These are phyloP conservation scores for Rhizoglyphus robini DNA, from an alignment of 1,140 invertebrate species.

Conservation along the genomic window DNA sequence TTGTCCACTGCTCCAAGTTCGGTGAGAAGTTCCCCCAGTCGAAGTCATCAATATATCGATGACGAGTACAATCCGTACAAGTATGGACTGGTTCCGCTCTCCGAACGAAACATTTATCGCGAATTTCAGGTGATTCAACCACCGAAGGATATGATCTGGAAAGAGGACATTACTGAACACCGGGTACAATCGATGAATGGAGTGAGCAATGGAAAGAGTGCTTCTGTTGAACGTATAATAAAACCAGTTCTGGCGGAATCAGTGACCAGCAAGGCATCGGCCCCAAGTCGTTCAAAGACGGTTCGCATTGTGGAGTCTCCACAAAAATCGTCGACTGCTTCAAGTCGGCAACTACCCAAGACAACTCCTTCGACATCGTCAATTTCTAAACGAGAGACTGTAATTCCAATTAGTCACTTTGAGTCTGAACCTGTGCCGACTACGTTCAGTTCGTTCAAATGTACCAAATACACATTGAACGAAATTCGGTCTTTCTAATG, in stretches of 20 bases:
- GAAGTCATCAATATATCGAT: neutral
- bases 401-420: neutral
- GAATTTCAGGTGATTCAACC: neutral
- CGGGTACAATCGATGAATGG: neutral
- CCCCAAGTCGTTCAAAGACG: neutral
- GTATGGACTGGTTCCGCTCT: neutral
- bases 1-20: neutral
- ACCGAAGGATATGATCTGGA: neutral
- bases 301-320: neutral
- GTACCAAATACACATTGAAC: neutral
- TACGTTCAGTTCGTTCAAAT: neutral
- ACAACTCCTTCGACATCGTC: neutral
- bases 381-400: neutral
- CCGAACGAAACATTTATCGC: constrained; percentile 11
- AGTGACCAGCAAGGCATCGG: neutral
- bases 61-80: constrained; percentile 5
- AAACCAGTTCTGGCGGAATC: too few relatives aligned
- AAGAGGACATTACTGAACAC: neutral
- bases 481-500: neutral
- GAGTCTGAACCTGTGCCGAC: neutral
- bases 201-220: too few relatives aligned
- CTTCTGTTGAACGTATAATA: too few relatives aligned
- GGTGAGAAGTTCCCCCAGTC: too few relatives aligned
- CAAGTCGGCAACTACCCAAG: neutral
- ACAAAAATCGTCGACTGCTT: neutral